A percentile compares a stretch with the other conserved stretches of the same genome.
These are phyloP conservation scores for Zaprionus obscuricornis DNA, from an alignment of 2,888 invertebrate genomes.

Conservation along the genomic window DNA sequence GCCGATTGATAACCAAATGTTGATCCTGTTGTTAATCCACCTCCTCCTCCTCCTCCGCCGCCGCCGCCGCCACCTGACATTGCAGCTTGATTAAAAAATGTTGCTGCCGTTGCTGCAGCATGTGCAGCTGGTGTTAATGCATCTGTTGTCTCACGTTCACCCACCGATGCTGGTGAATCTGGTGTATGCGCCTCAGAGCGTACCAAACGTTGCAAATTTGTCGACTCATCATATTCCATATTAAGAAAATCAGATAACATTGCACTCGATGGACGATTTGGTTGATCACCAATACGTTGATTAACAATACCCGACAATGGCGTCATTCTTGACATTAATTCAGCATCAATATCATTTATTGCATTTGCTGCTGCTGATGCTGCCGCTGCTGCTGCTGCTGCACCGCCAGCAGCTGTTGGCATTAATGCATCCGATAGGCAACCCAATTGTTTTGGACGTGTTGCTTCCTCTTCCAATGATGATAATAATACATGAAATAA, in stretches of 20 bases:
- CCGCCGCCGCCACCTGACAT: no score
- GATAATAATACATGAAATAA: conserved; percentile 93
- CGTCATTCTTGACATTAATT: no score
- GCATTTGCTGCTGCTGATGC: no score
- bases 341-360: conserved; percentile 7
- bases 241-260: conserved; percentile 83
- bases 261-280: conserved; percentile 85
- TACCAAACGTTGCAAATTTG: conserved; percentile 81
- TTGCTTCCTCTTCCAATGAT: conserved; percentile 94
- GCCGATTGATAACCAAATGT: conserved; percentile 50
- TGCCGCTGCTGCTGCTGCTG: no score
- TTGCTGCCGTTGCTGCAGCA: no score
- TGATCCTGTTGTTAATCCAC: no score
- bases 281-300: conserved; percentile 66
- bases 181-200: conserved; percentile 83
- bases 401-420: conserved; percentile 70
- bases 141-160: conserved; percentile 78
- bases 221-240: conserved; percentile 82
- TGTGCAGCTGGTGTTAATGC: conserved; percentile 53
- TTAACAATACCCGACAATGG: no score
- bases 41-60: no score
- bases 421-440: conserved; percentile 89
- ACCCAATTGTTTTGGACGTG: conserved; percentile 84
- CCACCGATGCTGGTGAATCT: conserved; percentile 83
- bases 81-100: no score